Base-by-base conservation (phyloP, 2,888 invertebrate species). In the Rhingia rostrata region DNA sequence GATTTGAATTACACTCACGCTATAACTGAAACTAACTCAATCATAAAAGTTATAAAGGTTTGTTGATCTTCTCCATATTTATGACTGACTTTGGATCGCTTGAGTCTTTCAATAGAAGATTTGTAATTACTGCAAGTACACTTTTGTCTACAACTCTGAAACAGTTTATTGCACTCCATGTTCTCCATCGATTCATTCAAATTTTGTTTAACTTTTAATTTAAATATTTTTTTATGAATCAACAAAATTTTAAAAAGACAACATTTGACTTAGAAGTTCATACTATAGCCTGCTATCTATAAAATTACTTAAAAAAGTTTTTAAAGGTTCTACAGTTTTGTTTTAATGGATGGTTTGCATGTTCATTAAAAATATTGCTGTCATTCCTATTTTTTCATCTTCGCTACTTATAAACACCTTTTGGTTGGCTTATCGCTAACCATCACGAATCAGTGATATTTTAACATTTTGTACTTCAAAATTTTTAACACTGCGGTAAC, bases 1-100 rank as follows among this genome's bases (percentile, higher is more conserved):
- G 10, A 12, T 47, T 4, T 7, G 6, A 1, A 14, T n/a, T 22
- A 4, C 3, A 61, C 80, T 81, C 9, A 81, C 80, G 80, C 80
- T 49, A 69, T 56, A 22, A 81, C 43, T 3, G 69, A 69, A 58
- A 81, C 49, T 12, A 74, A 39, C 63, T 81, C 80, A 0, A 41
- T 61, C 4, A 49, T 9, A 41, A 74, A 75, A 5, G 49, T 9
- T 43, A 81, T n/a, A 43, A 81, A 75, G 12, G 69, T 63, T 22
- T 35, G 49, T n/a, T 81, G 67, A 0, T 75, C 61, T 2, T 58
- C 22, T 10, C 58, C 37, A 3, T 1, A 30, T 9, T 22, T 35
- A 47, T 58, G 47, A 22, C 45, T 7, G 9, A 3, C 22, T 53
- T 73, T 9, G 12, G 7, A 4, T 14, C 3, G 14, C 2, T 32